Evolutionary conservation across 2,113 vertebrate species (phyloP).

Genomic region (Rynchops niger): DNA sequence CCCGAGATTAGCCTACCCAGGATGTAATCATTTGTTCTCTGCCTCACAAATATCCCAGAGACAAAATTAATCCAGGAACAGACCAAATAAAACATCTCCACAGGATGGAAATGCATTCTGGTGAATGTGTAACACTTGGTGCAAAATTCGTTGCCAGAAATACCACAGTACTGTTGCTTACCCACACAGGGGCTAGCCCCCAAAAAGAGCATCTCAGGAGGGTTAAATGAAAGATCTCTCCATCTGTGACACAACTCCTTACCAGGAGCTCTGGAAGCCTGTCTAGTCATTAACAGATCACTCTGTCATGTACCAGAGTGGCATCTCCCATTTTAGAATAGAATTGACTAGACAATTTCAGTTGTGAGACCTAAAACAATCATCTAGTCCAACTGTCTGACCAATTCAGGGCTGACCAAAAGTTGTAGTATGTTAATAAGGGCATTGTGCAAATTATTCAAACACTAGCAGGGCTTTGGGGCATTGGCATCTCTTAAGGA

Average conservation of each 20-base stretch:
- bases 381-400: background rate
- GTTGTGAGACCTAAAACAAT: rapidly evolving
- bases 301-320: background rate
- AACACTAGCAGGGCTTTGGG: background rate
- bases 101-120: background rate
- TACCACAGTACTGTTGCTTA: background rate
- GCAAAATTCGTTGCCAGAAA: background rate
- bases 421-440: background rate
- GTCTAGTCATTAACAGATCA: background rate
- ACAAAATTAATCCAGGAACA: background rate
- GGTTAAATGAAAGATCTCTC: background rate
- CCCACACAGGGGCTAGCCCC: no score
- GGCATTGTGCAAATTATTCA: background rate
- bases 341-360: background rate
- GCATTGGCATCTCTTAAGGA: background rate
- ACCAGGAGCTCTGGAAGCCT: background rate
- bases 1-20: background rate
- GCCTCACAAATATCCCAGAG: background rate
- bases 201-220: background rate
- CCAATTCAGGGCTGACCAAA: background rate
- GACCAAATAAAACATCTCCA: background rate
- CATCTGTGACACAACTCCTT: background rate
- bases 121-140: background rate
- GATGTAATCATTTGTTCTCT: background rate
- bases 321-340: background rate